phyloP scores from a whole-genome alignment of 1,140 invertebrate species.

The Doryteuthis pealeii region DNA sequence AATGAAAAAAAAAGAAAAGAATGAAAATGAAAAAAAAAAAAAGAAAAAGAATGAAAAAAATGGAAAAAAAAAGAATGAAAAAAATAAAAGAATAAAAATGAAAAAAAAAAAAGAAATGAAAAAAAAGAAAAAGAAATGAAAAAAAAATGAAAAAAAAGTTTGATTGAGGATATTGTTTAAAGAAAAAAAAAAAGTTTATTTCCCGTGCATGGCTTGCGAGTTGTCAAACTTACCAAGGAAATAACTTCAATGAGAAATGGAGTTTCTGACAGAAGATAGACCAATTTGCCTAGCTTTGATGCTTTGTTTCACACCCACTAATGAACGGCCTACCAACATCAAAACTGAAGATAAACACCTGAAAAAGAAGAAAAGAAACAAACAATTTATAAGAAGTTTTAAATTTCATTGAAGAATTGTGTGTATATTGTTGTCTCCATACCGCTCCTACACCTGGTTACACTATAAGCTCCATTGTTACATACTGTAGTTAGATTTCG shows the following conservation, averaged over 20 bases:
- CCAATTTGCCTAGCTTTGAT: constrained; percentile 93
- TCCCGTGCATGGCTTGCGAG: too few relatives aligned
- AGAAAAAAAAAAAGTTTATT: too few relatives aligned
- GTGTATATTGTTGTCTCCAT: not conserved
- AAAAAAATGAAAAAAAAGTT: too few relatives aligned
- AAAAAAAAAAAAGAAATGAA: too few relatives aligned
- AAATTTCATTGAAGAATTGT: not conserved
- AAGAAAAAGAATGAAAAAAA: too few relatives aligned
- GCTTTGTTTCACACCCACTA: constrained; percentile 97
- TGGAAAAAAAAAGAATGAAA: too few relatives aligned
- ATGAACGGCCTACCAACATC: constrained; percentile 95
- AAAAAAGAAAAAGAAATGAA: too few relatives aligned
- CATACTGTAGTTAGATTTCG: not conserved
- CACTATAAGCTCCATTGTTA: not conserved
- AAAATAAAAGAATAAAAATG: too few relatives aligned
- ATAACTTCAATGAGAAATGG: constrained; percentile 66
- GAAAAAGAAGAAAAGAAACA: constrained; percentile 18
- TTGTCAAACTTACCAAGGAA: constrained; percentile 56
- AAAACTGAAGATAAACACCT: constrained; percentile 61
- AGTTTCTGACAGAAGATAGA: constrained; percentile 78
- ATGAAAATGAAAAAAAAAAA: too few relatives aligned
- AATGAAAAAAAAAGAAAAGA: too few relatives aligned
- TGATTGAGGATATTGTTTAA: too few relatives aligned
- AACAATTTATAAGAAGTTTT: constrained; percentile 4
- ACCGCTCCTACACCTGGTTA: not conserved